Conservation (phyloP, 2,797 vertebrate genomes). For the Esox lucius region DNA sequence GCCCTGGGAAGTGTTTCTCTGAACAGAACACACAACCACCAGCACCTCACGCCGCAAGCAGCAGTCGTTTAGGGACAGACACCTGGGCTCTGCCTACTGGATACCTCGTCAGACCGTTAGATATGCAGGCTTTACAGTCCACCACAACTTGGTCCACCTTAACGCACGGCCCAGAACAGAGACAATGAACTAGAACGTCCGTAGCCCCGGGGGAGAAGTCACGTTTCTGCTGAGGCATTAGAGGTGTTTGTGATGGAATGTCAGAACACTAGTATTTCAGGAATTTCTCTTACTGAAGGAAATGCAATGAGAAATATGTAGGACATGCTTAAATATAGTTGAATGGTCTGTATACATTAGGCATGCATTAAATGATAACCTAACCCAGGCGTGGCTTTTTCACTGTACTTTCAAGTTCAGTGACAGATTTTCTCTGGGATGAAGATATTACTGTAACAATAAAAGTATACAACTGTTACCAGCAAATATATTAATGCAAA, state of each 20-base stretch:
- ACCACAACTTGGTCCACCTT: not conserved
- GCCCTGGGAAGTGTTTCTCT: constrained; percentile 38
- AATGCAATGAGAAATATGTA: not conserved
- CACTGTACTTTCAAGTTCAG: not conserved
- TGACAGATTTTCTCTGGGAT: not conserved
- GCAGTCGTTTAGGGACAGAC: constrained; percentile 55
- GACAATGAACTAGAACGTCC: not conserved
- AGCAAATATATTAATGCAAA: not conserved
- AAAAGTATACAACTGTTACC: not conserved
- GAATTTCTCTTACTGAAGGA: not conserved
- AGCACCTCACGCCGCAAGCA: constrained; percentile 40
- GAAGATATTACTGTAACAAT: not conserved
- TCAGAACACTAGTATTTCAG: not conserved
- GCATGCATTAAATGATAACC: not conserved
- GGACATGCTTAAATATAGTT: not conserved
- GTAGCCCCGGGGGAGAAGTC: not conserved
- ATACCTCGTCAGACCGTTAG: constrained; percentile 33
- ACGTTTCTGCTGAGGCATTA: not conserved
- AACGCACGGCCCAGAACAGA: not conserved
- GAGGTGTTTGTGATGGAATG: not conserved
- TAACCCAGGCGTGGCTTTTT: not conserved
- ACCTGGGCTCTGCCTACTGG: constrained; percentile 34
- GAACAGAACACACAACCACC: constrained; percentile 18
- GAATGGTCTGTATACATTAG: not conserved
- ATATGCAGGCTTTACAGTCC: not conserved